Percentiles rank a stretch among this genome's conserved stretches.
Evolutionary conservation across 2,797 vertebrate genomes (phyloP).

Genomic region (Melanogrammus aeglefinus): DNA sequence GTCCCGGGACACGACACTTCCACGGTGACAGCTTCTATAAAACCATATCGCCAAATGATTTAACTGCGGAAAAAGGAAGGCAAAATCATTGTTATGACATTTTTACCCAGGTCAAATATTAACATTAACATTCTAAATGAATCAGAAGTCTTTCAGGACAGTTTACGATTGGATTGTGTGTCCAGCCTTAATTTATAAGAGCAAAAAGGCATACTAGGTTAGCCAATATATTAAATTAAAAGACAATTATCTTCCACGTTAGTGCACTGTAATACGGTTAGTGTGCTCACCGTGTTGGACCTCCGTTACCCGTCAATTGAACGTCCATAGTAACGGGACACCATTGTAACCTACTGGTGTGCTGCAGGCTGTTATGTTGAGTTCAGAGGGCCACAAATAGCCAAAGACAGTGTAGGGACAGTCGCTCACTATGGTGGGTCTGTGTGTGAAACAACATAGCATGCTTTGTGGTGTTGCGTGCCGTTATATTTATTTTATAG

Average conservation of each 20-base stretch:
- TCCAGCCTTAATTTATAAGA: background rate
- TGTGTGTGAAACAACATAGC: background rate
- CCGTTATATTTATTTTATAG: no score
- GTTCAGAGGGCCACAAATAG: constrained; percentile 63
- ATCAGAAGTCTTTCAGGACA: background rate
- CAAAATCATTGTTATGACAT: background rate
- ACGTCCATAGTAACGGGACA: constrained; percentile 61
- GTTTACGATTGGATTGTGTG: background rate
- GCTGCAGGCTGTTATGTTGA: constrained; percentile 50
- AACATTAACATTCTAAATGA: no score
- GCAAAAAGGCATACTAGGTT: background rate
- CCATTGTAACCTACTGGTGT: constrained; percentile 57
- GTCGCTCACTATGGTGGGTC: background rate
- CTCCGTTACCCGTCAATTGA: constrained; percentile 36
- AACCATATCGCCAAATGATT: background rate
- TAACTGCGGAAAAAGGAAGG: background rate
- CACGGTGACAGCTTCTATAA: background rate
- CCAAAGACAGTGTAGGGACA: constrained; percentile 20
- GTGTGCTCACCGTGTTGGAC: constrained; percentile 60
- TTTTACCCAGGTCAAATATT: background rate
- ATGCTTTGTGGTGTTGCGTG: background rate
- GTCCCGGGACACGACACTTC: background rate
- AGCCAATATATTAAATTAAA: background rate
- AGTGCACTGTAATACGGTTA: constrained; percentile 20
- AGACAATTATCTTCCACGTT: background rate